Percentiles rank a stretch among this genome's conserved stretches.
Evolutionary conservation across 2,113 vertebrate genomes (phyloP).

Genomic region (Chloropsis hardwickii): DNA sequence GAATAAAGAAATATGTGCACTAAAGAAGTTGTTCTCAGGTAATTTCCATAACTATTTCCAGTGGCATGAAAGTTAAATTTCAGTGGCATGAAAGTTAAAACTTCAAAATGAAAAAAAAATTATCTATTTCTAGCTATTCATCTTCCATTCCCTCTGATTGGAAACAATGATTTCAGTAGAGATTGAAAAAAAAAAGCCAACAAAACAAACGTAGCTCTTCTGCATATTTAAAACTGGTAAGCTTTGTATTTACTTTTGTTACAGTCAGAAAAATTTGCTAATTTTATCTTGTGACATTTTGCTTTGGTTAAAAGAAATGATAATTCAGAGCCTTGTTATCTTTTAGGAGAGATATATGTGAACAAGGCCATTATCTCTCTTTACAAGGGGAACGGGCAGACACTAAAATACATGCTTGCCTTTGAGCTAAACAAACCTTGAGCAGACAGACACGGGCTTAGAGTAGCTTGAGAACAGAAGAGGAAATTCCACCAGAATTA

Average conservation of each 20-base stretch:
- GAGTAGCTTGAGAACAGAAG: not conserved
- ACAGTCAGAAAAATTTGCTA: not conserved
- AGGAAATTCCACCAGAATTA: slow-evolving; percentile 49
- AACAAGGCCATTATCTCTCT: not conserved
- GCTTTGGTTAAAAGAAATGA: not conserved
- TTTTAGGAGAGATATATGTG: not conserved
- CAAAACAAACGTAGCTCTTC: not conserved
- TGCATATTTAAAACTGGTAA: not conserved
- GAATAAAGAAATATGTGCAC: not conserved
- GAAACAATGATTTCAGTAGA: not conserved
- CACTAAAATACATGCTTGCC: not conserved
- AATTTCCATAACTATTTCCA: not conserved
- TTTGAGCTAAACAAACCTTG: not conserved
- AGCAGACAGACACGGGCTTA: not conserved
- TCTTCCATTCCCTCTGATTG: not conserved
- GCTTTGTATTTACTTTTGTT: not conserved
- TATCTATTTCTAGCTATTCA: not conserved
- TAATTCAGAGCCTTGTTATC: not conserved
- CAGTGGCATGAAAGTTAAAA: not conserved
- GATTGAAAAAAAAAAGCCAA: not conserved
- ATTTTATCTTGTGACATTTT: slow-evolving; percentile 12
- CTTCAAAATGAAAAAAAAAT: not conserved
- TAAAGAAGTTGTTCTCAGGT: not conserved
- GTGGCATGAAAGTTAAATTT: not conserved
- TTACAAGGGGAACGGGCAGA: not conserved